Evolutionary conservation across 2,888 invertebrate genomes (phyloP), one percentile per base, ranked within the genome.

Genomic region (Agriotes lineatus): DNA sequence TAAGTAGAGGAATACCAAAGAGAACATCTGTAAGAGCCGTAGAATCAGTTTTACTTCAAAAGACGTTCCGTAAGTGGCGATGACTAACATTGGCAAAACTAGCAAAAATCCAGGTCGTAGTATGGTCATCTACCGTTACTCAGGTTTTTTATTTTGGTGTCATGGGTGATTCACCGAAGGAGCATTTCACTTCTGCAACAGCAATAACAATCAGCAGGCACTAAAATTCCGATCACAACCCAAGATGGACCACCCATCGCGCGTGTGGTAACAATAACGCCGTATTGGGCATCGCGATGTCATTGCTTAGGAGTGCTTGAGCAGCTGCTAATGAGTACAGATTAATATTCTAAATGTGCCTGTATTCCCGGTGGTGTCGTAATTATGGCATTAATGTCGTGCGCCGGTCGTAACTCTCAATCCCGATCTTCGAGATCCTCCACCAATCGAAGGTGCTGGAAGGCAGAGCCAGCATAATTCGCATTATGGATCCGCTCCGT

Each of bases 331-430:
- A 59, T 59, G 44, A 25, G 18, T 16, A 30, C 18, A 14, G 30
- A 59, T 59, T 59, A 59, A 48, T 59, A 59, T 59, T 59, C 45
- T 19, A n/a, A 45, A 59, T 59, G 59, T 44, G 59, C 22, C 33
- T 33, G 14, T 50, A 50, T 50, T 30, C 50, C 50, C 20, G 14
- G 14, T 45, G 12, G 44, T 44, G 30, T 42, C 45, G 30, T 44
- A 59, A 59, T 59, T 59, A 59, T 39, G 16, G 7, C 12, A 44
- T 44, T 59, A 59, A 44, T 59, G 20, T 20, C 44, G n/a, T 2
- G 16, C 25, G 45, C 42, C 45, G 57, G 39, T 39, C 22, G 22
- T 37, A 39, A 57, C 39, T 22, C 20, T 20, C 19, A 57, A 57
- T 39, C 9, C 3, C 25, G 7, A 12, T 37, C 37, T 37, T 37